Percentiles rank a stretch among this genome's conserved stretches.
Evolutionary conservation across 2,888 invertebrate genomes (phyloP).

Genomic region (Nephrotoma flavescens): DNA sequence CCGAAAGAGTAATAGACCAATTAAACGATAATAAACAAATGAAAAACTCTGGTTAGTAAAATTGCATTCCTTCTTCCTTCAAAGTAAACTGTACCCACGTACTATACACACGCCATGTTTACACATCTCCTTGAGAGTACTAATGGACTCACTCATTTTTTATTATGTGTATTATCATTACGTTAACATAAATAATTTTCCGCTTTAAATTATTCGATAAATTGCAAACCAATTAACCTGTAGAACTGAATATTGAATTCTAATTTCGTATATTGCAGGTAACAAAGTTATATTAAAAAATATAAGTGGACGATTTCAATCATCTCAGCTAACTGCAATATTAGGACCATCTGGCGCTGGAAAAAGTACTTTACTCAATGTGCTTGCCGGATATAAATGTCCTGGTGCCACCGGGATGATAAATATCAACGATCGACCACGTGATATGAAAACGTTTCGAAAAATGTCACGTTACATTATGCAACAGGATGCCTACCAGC

Average conservation of each 20-base stretch:
- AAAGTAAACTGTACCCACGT: too few relatives aligned
- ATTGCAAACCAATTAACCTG: background rate
- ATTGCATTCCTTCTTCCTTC: too few relatives aligned
- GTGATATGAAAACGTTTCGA: constrained; percentile 64
- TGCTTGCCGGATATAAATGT: constrained; percentile 76
- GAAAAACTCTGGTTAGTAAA: too few relatives aligned
- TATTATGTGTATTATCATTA: background rate
- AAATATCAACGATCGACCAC: constrained; percentile 58
- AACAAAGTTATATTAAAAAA: constrained; percentile 64
- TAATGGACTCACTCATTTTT: too few relatives aligned
- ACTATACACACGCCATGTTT: too few relatives aligned
- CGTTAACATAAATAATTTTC: too few relatives aligned
- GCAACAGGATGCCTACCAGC: constrained; percentile 81
- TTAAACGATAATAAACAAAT: too few relatives aligned
- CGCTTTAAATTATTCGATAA: too few relatives aligned
- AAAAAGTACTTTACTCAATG: constrained; percentile 78
- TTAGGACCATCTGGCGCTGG: constrained; percentile 89
- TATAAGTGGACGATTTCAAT: constrained; percentile 68
- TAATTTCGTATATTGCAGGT: constrained; percentile 36
- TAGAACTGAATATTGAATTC: background rate
- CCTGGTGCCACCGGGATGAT: constrained; percentile 57
- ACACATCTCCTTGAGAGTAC: too few relatives aligned
- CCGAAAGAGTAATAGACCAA: too few relatives aligned
- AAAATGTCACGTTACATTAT: constrained; percentile 90
- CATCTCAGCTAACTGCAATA: constrained; percentile 79